A percentile compares a stretch with the other conserved stretches of the same genome.
These are phyloP conservation scores for Parasteatoda tepidariorum DNA, from an alignment of 1,140 invertebrate genomes.

Conservation along the genomic window DNA sequence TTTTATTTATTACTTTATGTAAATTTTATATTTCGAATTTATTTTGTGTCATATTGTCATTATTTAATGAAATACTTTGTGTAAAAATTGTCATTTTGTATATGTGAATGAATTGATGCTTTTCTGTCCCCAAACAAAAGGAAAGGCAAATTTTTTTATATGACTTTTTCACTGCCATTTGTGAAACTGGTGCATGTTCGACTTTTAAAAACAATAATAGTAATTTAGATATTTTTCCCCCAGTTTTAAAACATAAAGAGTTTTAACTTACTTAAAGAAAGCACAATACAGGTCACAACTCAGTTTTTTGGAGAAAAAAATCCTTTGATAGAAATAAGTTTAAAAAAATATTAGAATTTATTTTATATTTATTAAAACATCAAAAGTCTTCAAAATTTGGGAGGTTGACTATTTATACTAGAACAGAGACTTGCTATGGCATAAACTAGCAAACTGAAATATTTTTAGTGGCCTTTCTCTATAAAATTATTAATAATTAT, in stretches of 20 bases:
- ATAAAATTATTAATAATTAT: no score
- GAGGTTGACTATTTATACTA: no score
- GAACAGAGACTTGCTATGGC: no score
- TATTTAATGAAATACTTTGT: not conserved
- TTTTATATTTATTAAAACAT: no score
- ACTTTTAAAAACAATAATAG: not conserved
- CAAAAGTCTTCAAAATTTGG: no score
- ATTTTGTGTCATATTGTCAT: not conserved
- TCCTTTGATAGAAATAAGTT: no score
- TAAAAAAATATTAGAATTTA: no score
- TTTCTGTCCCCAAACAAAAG: not conserved
- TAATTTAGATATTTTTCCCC: not conserved
- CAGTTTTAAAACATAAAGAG: not conserved
- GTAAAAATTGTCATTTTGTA: not conserved
- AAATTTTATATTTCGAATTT: not conserved
- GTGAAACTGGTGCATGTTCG: not conserved
- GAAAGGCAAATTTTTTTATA: not conserved
- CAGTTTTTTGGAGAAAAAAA: not conserved
- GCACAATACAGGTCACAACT: not conserved
- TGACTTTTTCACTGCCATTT: not conserved
- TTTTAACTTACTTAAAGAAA: not conserved
- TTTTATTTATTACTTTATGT: not conserved
- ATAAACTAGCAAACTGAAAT: no score
- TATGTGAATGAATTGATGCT: not conserved
- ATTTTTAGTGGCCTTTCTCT: no score